phyloP scores from a whole-genome alignment of 1,140 invertebrate species.

The Paramacrobiotus metropolitanus region DNA sequence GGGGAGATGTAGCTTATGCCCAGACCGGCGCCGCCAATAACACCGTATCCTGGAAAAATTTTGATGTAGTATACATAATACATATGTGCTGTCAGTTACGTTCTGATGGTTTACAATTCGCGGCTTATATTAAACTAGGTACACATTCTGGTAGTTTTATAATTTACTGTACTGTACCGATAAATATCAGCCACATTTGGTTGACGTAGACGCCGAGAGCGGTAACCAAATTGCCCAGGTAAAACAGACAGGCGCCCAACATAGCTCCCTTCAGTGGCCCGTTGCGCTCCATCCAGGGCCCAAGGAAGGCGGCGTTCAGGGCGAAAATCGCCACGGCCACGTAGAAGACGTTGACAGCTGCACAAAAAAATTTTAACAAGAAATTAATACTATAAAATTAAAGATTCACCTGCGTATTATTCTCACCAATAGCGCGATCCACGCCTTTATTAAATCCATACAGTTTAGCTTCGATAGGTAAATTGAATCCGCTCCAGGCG shows the following conservation, averaged over 20 bases:
- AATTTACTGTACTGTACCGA: background rate
- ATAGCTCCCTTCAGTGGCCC: background rate
- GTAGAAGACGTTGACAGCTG: background rate
- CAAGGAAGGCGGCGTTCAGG: no score
- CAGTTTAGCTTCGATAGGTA: background rate
- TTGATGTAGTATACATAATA: background rate
- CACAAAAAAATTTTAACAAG: no score
- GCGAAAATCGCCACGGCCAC: background rate
- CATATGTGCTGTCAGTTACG: no score
- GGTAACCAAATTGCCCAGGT: background rate
- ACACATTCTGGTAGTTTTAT: no score
- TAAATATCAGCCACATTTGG: background rate
- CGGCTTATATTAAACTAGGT: no score
- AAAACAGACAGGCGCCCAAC: background rate
- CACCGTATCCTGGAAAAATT: background rate
- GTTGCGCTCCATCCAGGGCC: background rate
- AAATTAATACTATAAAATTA: background rate
- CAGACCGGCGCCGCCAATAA: background rate
- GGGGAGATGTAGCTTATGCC: background rate
- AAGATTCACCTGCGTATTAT: background rate
- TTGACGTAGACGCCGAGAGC: background rate
- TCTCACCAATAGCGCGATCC: background rate
- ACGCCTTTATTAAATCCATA: background rate
- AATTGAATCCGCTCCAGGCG: no score
- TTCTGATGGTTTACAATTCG: no score